phyloP scores from a whole-genome alignment of 2,113 vertebrate species.

The Tetrao urogallus region DNA sequence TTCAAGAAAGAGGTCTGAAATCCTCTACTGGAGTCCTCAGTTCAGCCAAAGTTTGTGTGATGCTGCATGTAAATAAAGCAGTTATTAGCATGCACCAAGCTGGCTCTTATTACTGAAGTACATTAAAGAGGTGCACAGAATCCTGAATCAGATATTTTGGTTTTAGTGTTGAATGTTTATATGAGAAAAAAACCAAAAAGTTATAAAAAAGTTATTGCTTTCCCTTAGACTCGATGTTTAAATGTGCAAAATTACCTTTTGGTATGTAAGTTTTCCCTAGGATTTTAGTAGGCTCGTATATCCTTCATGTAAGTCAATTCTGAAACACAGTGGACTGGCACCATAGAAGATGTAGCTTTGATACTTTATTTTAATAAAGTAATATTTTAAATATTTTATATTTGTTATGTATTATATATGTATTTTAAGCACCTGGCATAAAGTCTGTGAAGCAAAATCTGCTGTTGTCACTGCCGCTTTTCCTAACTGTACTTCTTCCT shows the following conservation, averaged over 20 bases:
- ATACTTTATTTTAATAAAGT: neutral
- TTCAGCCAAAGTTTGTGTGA: neutral
- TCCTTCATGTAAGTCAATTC: neutral
- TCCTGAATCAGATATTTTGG: neutral
- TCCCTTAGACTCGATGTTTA: neutral
- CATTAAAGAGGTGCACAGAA: neutral
- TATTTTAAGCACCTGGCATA: neutral
- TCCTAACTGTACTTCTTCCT: neutral
- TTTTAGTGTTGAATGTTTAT: neutral
- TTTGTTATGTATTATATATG: neutral
- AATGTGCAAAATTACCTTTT: neutral
- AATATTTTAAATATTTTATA: neutral
- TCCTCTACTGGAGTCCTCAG: neutral
- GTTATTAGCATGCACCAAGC: rapidly evolving
- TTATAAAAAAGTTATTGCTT: neutral
- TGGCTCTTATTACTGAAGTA: neutral
- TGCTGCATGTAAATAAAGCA: neutral
- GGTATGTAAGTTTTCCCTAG: neutral
- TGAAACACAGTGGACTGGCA: neutral
- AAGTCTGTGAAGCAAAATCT: neutral
- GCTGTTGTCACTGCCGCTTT: neutral
- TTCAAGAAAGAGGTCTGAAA: neutral
- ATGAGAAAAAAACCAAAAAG: neutral
- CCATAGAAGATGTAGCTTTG: neutral
- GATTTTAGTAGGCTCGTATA: neutral